These are phyloP conservation scores for Romanomermis culicivorax DNA, from an alignment of 2,888 invertebrate species.

Conservation along the genomic window DNA sequence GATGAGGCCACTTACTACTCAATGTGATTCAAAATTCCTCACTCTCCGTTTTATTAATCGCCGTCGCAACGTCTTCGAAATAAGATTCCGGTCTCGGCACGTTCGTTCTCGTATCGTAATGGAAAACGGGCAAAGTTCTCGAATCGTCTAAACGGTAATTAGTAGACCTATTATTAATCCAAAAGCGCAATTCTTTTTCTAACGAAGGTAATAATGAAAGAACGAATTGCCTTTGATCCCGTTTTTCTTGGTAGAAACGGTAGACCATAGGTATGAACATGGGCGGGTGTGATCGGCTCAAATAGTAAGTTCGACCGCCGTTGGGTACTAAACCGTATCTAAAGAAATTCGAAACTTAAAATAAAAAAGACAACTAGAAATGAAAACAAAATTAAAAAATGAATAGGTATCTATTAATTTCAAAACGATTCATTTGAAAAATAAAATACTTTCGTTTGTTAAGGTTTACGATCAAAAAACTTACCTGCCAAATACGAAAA, in stretches of 20 bases:
- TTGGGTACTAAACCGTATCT: slow-evolving; percentile 44
- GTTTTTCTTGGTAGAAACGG: slow-evolving; percentile 46
- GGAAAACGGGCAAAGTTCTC: background rate
- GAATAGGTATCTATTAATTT: too few species aligned
- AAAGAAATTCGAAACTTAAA: too few species aligned
- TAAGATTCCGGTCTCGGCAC: slow-evolving; percentile 79
- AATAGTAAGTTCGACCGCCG: slow-evolving; percentile 61
- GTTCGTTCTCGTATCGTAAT: slow-evolving; percentile 40
- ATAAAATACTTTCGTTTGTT: too few species aligned
- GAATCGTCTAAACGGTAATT: background rate
- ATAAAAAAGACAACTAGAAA: too few species aligned
- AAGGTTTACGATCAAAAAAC: too few species aligned
- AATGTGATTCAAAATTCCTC: too few species aligned
- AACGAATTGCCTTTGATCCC: slow-evolving; percentile 36
- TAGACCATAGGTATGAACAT: slow-evolving; percentile 45
- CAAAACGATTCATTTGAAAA: too few species aligned
- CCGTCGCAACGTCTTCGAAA: slow-evolving; percentile 30
- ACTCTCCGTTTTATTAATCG: too few species aligned
- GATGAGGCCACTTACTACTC: too few species aligned
- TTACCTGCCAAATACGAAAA: too few species aligned
- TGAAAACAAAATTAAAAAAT: too few species aligned
- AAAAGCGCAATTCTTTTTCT: slow-evolving; percentile 38
- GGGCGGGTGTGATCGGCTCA: slow-evolving; percentile 31
- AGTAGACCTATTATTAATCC: slow-evolving; percentile 15
- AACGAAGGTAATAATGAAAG: background rate